Percentiles rank a stretch among this genome's conserved stretches.
Conservation (phyloP, 2,797 vertebrate species). For the Vipera ursinii region DNA sequence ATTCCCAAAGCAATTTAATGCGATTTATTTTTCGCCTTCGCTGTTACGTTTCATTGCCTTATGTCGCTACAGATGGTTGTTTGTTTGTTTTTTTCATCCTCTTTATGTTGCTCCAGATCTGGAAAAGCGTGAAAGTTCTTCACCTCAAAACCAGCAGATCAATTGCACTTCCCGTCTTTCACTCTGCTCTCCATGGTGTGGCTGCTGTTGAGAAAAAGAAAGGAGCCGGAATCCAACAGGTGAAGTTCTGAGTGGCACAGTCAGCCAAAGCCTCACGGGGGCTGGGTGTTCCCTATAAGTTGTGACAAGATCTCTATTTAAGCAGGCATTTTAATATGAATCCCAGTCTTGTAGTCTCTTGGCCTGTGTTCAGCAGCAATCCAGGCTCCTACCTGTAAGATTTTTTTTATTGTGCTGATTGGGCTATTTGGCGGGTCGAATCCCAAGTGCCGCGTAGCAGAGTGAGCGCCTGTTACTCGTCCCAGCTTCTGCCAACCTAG, state of each 20-base stretch:
- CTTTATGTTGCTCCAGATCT: constrained; percentile 74
- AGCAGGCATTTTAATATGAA: background rate
- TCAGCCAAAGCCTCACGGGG: accelerated
- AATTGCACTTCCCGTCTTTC: constrained; percentile 86
- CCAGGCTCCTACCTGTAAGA: background rate
- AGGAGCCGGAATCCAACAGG: constrained; percentile 19
- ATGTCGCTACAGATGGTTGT: background rate
- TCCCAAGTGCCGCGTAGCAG: no score
- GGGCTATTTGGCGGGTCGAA: no score
- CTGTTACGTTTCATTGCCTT: background rate
- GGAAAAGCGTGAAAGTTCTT: constrained; percentile 85
- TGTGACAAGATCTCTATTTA: background rate
- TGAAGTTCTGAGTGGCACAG: constrained; percentile 13
- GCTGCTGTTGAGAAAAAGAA: constrained; percentile 51
- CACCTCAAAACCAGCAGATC: constrained; percentile 89
- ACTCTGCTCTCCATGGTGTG: constrained; percentile 72
- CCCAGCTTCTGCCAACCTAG: no score
- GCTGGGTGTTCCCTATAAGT: background rate
- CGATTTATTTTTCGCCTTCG: background rate
- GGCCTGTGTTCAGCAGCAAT: background rate
- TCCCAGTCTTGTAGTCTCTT: background rate
- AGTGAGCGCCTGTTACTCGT: no score
- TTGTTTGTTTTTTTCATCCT: background rate
- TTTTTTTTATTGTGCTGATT: background rate
- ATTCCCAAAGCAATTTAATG: background rate